Percentiles rank a stretch among this genome's conserved stretches.
Evolutionary conservation across 2,113 vertebrate species (phyloP).

Genomic region (Eclectus roratus): DNA sequence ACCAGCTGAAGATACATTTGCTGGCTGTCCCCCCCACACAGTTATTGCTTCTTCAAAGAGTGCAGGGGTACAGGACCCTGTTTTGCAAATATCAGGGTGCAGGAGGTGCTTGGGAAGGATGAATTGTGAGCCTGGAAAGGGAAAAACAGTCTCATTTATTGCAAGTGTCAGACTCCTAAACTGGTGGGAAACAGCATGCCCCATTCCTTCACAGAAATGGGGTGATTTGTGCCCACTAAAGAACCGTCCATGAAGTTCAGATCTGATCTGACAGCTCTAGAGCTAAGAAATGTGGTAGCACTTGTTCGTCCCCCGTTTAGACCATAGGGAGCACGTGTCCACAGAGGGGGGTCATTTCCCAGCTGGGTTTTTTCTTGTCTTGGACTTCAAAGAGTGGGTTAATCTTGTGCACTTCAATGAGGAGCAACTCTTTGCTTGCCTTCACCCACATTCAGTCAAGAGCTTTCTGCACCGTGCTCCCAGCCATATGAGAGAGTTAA

Average conservation of each 20-base stretch:
- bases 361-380: not conserved
- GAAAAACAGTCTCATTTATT: not conserved
- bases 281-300: rapidly evolving
- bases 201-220: not conserved
- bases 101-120: not conserved
- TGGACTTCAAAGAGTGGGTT: not conserved
- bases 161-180: not conserved
- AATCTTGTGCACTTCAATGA: not conserved
- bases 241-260: not conserved
- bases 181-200: not conserved
- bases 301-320: rapidly evolving
- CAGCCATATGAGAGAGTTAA: not conserved
- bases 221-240: not conserved
- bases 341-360: not conserved
- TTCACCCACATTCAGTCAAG: not conserved
- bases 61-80: not conserved
- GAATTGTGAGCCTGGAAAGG: not conserved
- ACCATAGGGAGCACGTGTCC: not conserved
- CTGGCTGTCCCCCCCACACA: not conserved
- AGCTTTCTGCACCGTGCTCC: not conserved
- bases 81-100: not conserved
- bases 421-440: not conserved
- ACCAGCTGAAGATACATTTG: not conserved
- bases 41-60: not conserved
- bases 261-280: not conserved